Base-by-base conservation (phyloP, 2,888 invertebrate genomes). In the Selenia dentaria region DNA sequence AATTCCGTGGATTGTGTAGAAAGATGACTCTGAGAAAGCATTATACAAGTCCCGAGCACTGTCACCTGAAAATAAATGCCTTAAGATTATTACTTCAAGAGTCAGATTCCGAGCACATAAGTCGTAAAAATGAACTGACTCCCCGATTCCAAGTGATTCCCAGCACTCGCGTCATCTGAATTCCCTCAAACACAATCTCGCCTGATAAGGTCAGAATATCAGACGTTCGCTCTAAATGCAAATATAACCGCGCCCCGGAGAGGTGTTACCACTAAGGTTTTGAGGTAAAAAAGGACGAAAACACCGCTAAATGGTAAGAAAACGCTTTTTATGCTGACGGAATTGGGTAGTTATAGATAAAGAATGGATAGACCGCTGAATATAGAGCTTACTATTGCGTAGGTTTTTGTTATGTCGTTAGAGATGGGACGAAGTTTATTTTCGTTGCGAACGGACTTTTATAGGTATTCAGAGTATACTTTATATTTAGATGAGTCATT, bases 161-260 rank as follows among this genome's bases (percentile, higher is more conserved):
- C 65, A 61, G 64, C 64, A 73, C 68, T 70, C 64, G 75, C 74
- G 75, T 79, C 83, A 78, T 80, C 82, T 76, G 73, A 79, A 79
- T 74, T 77, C 78, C 82, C 79, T 79, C 76, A 80, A 82, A 83
- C 79, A 82, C 84, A 83, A 85, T 87, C 85, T 85, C 73, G 67
- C 67, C 78, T 79, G 88, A 89, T 87, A 87, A 88, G 84, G 86
- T 85, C 84, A 80, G 76, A 79, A 84, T 85, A 86, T 84, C 85
- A 84, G 80, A 81, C 82, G 83, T 83, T 87, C 88, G 85, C 79
- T 89, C 85, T 89, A 89, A 88, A 89, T 89, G 89, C 88, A 87
- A 89, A 88, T 89, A 85, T 81, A 74, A 88, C 83, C 78, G 86
- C 78, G 74, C 88, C 85, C 87, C 51, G 57, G 88, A 85, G 89